These are phyloP conservation scores for Cheilosia vulpina DNA, from an alignment of 2,888 invertebrate genomes.

Conservation along the genomic window DNA sequence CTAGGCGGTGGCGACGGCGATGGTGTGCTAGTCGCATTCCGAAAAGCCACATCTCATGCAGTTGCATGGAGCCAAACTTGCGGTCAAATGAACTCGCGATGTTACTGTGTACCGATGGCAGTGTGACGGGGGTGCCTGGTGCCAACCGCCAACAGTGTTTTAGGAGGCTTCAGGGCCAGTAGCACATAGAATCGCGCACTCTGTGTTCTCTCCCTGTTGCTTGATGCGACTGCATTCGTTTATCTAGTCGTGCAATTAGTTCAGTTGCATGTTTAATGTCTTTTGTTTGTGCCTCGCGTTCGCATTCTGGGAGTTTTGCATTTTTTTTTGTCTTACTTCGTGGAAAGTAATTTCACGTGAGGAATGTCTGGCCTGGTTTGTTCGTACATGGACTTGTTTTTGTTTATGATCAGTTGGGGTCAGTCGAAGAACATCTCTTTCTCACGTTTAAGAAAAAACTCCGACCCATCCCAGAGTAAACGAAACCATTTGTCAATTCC, in stretches of 20 bases:
- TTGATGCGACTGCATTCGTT: slow-evolving; percentile 37
- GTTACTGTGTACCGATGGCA: slow-evolving; percentile 33
- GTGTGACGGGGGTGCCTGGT: slow-evolving; percentile 44
- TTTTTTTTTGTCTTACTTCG: slow-evolving; percentile 26
- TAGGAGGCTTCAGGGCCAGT: no score
- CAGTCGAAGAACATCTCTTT: background rate
- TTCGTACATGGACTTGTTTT: slow-evolving; percentile 2
- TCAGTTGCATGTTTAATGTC: slow-evolving; percentile 65
- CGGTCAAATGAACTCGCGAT: slow-evolving; percentile 49
- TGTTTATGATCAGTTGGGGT: slow-evolving; percentile 24
- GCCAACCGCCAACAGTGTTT: slow-evolving; percentile 17
- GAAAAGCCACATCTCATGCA: slow-evolving; percentile 57
- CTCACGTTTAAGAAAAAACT: no score
- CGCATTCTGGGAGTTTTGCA: slow-evolving; percentile 44
- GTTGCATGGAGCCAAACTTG: slow-evolving; percentile 50
- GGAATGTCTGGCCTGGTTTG: slow-evolving; percentile 40
- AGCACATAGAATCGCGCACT: slow-evolving; percentile 6
- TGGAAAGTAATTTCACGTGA: slow-evolving; percentile 55
- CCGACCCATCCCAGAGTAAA: no score
- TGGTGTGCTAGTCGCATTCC: slow-evolving; percentile 25
- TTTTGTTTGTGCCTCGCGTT: slow-evolving; percentile 53
- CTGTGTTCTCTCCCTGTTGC: background rate
- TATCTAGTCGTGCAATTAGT: slow-evolving; percentile 65
- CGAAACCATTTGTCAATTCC: background rate
- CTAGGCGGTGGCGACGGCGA: background rate